Conservation (phyloP, 2,797 vertebrate species). For the Falco concolor region DNA sequence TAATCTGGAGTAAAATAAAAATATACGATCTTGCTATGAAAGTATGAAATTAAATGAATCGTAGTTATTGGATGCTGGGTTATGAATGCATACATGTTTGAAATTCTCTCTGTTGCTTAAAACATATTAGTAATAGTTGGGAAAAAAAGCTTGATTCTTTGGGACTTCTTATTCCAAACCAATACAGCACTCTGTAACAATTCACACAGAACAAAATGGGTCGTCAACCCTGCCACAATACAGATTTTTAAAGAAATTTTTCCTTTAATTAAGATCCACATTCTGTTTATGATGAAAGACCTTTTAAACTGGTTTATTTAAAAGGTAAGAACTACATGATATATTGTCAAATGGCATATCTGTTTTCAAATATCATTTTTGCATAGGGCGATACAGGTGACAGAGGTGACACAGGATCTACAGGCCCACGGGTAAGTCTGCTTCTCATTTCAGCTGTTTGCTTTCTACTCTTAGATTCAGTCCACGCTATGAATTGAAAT, state of each 20-base stretch:
- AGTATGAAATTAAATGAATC: not conserved
- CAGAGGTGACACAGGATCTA: conserved; percentile 84
- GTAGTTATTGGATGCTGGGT: not conserved
- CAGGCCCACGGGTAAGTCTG: conserved; percentile 84
- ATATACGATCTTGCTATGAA: not conserved
- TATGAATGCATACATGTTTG: not conserved
- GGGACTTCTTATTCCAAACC: not conserved
- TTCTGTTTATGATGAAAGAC: not conserved
- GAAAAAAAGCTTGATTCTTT: not conserved
- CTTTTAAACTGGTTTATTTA: not conserved
- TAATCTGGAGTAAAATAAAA: not conserved
- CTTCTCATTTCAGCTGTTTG: not conserved
- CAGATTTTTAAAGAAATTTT: not conserved
- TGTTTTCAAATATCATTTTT: conserved; percentile 9
- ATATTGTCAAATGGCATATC: not conserved
- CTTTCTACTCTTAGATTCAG: not conserved
- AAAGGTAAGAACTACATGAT: not conserved
- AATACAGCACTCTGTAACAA: not conserved
- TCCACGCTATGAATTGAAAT: not conserved
- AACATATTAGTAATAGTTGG: not conserved
- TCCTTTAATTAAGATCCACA: not conserved
- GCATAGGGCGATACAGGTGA: conserved; percentile 88
- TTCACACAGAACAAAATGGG: not conserved
- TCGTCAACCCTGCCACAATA: not conserved
- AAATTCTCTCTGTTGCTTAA: not conserved